Evolutionary conservation across 2,797 vertebrate genomes (phyloP), one percentile per base, ranked within the genome.

Genomic region (Morus bassanus): DNA sequence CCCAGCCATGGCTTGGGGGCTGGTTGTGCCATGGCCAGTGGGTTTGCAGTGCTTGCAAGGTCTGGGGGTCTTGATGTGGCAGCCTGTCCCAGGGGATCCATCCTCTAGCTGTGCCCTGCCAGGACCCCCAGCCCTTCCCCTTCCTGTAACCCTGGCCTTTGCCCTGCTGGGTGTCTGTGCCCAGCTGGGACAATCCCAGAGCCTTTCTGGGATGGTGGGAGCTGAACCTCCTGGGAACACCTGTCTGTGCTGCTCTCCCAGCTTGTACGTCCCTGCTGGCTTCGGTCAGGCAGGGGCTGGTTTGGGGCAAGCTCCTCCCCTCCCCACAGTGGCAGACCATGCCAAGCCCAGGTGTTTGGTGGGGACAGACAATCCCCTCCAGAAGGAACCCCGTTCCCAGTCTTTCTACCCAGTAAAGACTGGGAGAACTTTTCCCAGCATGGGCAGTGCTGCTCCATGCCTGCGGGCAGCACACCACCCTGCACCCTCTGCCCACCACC

Each of bases 21-120:
- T 30, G 46, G 9, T 19, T 1, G 0, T 86, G 74, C 50, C n/a
- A 3, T 5, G 9, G 74, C 24, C 7, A 1, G n/a, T 3, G 5
- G 19, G 9, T 69, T 70, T 83, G 64, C 2, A 3, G 37, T 48
- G 41, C 35, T 70, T 53, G 13, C 11, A 7, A n/a, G 39, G 51
- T 86, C 50, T 76, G 12, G 46, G 51, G 17, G 11, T 83, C 87
- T 77, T 13, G 1, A 7, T 39, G 21, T 51, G 21, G 33, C 64
- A 43, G 24, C 45, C 8, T 23, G 9, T 51, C n/a, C 53, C n/a
- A 41, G 61, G 1, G 7, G 48, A 13, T 73, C 43, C 51, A 11
- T 59, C 27, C 67, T 82, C 31, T 53, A 54, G 19, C 25, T 64
- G 25, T 85, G 60, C 22, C 41, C 39, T 83, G 21, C 39, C 39